These are phyloP conservation scores for Anthophora plumipes DNA, from an alignment of 2,888 invertebrate genomes.

Conservation along the genomic window DNA sequence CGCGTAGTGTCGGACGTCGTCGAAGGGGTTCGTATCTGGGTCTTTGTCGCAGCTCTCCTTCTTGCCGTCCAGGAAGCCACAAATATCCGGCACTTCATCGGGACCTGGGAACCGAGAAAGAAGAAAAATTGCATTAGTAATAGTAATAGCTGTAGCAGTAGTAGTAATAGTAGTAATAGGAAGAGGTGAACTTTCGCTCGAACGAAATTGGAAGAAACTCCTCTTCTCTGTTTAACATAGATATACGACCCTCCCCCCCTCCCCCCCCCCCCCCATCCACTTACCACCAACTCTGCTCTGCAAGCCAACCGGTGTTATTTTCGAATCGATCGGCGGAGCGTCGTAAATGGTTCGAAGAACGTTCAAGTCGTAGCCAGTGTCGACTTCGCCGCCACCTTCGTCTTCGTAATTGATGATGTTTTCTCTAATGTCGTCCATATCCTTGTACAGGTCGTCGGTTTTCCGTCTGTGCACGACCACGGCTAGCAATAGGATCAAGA, in stretches of 20 bases:
- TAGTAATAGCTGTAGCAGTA: too few relatives aligned
- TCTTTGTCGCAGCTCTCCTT: conserved; percentile 96
- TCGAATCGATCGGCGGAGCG: conserved; percentile 86
- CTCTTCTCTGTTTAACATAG: too few relatives aligned
- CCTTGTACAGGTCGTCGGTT: conserved; percentile 94
- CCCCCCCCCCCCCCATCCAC: too few relatives aligned
- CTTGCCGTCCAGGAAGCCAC: conserved; percentile 95
- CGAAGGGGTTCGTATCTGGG: conserved; percentile 95
- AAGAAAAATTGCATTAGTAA: not conserved
- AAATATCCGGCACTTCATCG: conserved; percentile 92
- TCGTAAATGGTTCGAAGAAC: conserved; percentile 90
- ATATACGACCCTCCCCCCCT: not conserved
- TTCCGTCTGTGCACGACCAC: conserved; percentile 95
- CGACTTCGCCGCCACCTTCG: conserved; percentile 99
- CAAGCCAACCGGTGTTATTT: conserved; percentile 82
- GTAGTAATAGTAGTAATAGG: too few relatives aligned
- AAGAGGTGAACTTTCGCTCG: too few relatives aligned
- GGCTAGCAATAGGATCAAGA: conserved; percentile 93
- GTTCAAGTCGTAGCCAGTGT: conserved; percentile 95
- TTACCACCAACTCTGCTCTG: conserved; percentile 85
- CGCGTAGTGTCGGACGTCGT: conserved; percentile 98
- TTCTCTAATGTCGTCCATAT: conserved; percentile 97
- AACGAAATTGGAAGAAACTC: too few relatives aligned
- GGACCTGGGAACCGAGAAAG: conserved; percentile 77
- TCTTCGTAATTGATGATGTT: conserved; percentile 99